phyloP scores from a whole-genome alignment of 1,140 invertebrate genomes.

The Helicoverpa armigera region DNA sequence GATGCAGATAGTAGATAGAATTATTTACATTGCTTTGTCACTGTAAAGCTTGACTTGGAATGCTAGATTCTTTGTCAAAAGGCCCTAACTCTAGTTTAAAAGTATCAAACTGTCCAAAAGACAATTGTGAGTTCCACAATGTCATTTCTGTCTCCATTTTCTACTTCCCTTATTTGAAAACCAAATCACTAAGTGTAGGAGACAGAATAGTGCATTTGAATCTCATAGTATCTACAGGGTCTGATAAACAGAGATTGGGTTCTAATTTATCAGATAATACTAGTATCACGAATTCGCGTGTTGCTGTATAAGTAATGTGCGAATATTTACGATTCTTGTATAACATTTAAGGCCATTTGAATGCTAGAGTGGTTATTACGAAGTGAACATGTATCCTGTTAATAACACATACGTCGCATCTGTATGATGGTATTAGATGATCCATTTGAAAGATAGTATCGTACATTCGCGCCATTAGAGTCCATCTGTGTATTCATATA shows the following conservation, averaged over 20 bases:
- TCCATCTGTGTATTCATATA: slow-evolving; percentile 7
- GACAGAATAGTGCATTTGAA: slow-evolving; percentile 12
- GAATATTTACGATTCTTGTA: slow-evolving; percentile 15
- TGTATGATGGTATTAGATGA: background rate
- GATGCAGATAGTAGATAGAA: too few relatives aligned
- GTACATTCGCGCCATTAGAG: background rate
- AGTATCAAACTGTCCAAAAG: too few relatives aligned
- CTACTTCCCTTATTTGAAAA: slow-evolving; percentile 25
- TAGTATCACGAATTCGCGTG: slow-evolving; percentile 31
- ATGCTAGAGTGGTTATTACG: slow-evolving; percentile 3
- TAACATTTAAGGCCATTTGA: background rate
- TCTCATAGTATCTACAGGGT: slow-evolving; percentile 11
- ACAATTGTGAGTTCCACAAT: background rate
- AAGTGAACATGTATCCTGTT: slow-evolving; percentile 14
- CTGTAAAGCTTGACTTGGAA: too few relatives aligned
- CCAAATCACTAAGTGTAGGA: background rate
- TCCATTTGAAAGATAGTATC: slow-evolving; percentile 27
- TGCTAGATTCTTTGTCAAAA: too few relatives aligned
- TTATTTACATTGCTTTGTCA: too few relatives aligned
- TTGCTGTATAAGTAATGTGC: slow-evolving; percentile 23
- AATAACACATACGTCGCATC: background rate
- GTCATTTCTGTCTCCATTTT: background rate
- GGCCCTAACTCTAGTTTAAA: too few relatives aligned
- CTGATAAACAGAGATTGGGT: slow-evolving; percentile 27
- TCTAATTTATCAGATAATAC: slow-evolving; percentile 32